These are phyloP conservation scores for Eucriotettix oculatus DNA, from an alignment of 2,888 invertebrate genomes.

Conservation along the genomic window DNA sequence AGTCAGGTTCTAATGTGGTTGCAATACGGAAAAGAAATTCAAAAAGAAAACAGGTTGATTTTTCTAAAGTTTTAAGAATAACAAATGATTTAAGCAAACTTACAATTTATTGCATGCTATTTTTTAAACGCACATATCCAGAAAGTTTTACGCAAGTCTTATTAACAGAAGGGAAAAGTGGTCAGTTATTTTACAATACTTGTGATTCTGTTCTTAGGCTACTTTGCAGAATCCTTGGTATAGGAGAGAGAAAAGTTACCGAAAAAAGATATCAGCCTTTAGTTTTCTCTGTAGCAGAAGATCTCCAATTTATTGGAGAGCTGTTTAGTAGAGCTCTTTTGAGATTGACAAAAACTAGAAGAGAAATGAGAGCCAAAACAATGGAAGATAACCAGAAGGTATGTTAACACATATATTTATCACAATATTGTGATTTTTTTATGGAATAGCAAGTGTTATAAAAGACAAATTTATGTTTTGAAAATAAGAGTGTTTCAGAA, in stretches of 20 bases:
- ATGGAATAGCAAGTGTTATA: no score
- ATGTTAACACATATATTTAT: neutral
- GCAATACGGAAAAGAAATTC: no score
- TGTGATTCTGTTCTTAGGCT: slow-evolving; percentile 4
- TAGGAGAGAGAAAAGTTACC: neutral
- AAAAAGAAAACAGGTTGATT: no score
- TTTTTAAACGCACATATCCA: slow-evolving; percentile 5
- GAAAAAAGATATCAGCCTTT: slow-evolving; percentile 8
- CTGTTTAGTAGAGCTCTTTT: slow-evolving; percentile 8
- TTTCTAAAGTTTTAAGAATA: neutral
- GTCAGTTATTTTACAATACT: slow-evolving; percentile 3
- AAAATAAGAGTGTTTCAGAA: no score
- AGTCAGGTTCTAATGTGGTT: no score
- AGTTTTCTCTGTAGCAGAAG: slow-evolving; percentile 3
- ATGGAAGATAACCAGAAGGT: slow-evolving; percentile 10
- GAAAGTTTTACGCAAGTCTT: slow-evolving; percentile 5
- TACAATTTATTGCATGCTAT: slow-evolving; percentile 7
- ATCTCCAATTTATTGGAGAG: slow-evolving; percentile 8
- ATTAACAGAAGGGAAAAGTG: slow-evolving; percentile 3
- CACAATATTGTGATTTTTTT: no score
- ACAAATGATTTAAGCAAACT: slow-evolving; percentile 1
- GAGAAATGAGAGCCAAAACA: slow-evolving; percentile 10
- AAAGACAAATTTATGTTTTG: no score
- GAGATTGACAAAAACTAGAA: slow-evolving; percentile 7
- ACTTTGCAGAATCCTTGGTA: slow-evolving; percentile 3